Base-by-base conservation (phyloP, 2,113 vertebrate species). In the Cephalophus harveyi region DNA sequence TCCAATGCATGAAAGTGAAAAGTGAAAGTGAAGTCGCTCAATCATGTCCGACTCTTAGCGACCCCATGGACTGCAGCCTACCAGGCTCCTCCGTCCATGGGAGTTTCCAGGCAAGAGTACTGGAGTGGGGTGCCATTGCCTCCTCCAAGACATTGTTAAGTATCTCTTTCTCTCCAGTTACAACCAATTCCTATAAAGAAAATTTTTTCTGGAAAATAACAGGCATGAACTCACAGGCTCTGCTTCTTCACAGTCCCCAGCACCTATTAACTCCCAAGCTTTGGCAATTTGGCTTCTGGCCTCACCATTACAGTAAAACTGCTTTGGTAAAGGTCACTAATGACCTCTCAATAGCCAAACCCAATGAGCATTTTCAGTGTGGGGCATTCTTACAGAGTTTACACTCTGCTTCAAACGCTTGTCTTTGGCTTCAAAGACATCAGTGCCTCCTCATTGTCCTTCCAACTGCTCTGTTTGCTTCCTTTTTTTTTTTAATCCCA, bases 281-380 rank as follows among this genome's bases (percentile, higher is more conserved):
- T 57, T 36, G 59, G 55, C 4, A 25, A 2, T 16, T 28, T 57
- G n/a, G 30, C 30, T 90, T 64, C 59, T 23, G 25, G 27, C 11
- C 15, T 71, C 48, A 40, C 43, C 11, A n/a, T 59, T 55, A 92
- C 48, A 92, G 25, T 89, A 23, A 85, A 83, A 54, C 15, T 8
- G 21, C 52, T 84, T 30, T 76, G 64, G 30, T 15, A 64, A 81
- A 57, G 1, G 17, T 50, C 67, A 28, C 14, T 46, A 23, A 25
- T 10, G 9, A 19, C 33, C 21, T 25, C 27, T 33, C 43, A 6
- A 23, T 25, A 27, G 19, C 36, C 30, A 28, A 86, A 54, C 2
- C 16, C 30, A 25, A 4, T 0, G 19, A 14, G 6, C 8, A 21
- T 57, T 57, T 43, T 36, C 27, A 40, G 6, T 54, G 33, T 3